These are phyloP conservation scores for Mus spicilegus DNA, from an alignment of 2,113 vertebrate species.

Conservation along the genomic window DNA sequence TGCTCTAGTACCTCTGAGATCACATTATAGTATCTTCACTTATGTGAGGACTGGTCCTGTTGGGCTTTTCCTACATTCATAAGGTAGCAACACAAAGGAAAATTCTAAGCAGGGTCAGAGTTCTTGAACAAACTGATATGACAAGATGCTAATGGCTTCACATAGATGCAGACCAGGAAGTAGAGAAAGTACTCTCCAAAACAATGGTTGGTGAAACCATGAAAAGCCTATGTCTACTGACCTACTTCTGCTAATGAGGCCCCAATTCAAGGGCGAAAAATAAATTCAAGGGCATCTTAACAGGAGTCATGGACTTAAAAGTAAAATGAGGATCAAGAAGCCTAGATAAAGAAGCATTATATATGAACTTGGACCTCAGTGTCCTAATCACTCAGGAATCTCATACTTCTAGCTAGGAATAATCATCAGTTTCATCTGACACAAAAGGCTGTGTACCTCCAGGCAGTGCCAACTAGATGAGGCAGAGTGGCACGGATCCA, in stretches of 20 bases:
- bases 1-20: neutral
- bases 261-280: conserved; percentile 64
- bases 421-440: conserved; percentile 67
- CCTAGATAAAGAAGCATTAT: conserved; percentile 42
- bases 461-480: conserved; percentile 60
- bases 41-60: neutral
- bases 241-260: too few species aligned
- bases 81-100: conserved; percentile 27
- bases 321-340: conserved; percentile 45
- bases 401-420: conserved; percentile 68
- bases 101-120: conserved; percentile 61
- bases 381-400: conserved; percentile 68
- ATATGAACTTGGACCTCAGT: conserved; percentile 55
- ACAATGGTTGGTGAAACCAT: neutral
- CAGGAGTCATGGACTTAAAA: conserved; percentile 35
- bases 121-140: conserved; percentile 60
- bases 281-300: conserved; percentile 60
- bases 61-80: conserved; percentile 51
- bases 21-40: conserved; percentile 39
- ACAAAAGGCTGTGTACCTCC: conserved; percentile 60
- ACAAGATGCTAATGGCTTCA: conserved; percentile 37
- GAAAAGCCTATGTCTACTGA: neutral
- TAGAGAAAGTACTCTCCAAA: neutral
- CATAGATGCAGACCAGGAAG: neutral
- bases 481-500: conserved; percentile 63